A percentile compares a stretch with the other conserved stretches of the same genome.
Evolutionary conservation across 2,113 vertebrate genomes (phyloP).

Genomic region (Athene noctua): DNA sequence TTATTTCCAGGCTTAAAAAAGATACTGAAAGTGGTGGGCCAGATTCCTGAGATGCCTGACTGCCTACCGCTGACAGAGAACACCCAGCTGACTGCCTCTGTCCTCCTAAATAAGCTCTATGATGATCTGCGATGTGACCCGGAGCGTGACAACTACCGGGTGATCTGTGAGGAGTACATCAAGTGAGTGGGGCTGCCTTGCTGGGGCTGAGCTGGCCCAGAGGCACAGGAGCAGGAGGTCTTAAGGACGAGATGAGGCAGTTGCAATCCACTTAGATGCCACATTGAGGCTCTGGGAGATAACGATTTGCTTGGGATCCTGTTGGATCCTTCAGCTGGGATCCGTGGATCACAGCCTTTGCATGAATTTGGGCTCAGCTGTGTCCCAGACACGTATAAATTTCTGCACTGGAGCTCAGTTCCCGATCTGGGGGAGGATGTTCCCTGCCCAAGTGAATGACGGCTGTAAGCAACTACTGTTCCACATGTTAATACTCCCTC

Average conservation of each 20-base stretch:
- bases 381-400: neutral
- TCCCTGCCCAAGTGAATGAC: neutral
- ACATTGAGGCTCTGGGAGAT: neutral
- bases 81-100: slow-evolving; percentile 90
- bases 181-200: slow-evolving; percentile 75
- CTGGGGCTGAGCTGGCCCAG: neutral
- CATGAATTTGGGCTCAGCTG: neutral
- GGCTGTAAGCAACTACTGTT: neutral
- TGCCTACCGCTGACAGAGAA: slow-evolving; percentile 92
- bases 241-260: neutral
- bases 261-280: neutral
- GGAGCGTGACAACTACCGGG: slow-evolving; percentile 86
- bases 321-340: neutral
- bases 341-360: neutral
- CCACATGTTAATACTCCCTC: neutral
- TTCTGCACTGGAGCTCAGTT: neutral
- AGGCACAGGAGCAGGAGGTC: neutral
- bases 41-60: slow-evolving; percentile 89
- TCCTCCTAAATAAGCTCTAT: slow-evolving; percentile 91
- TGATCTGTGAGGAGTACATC: slow-evolving; percentile 90
- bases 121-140: slow-evolving; percentile 92
- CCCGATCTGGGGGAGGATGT: rapidly evolving
- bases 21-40: slow-evolving; percentile 93
- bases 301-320: neutral
- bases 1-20: slow-evolving; percentile 87